Base-by-base conservation (phyloP, 1,140 invertebrate genomes). In the Diorhabda carinulata region DNA sequence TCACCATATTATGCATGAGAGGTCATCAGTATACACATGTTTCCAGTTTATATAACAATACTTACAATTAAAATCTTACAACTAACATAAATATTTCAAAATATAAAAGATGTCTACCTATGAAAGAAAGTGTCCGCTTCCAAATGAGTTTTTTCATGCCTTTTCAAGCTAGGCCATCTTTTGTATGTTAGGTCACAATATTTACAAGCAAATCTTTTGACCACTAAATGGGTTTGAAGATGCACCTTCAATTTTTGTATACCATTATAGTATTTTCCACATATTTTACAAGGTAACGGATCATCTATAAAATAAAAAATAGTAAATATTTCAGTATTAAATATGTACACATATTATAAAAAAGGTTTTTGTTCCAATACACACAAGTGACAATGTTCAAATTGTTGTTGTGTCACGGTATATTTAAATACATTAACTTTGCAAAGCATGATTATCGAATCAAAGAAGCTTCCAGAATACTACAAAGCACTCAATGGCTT, bases 191-290 rank as follows among this genome's bases (percentile, higher is more conserved):
- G 43, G 2, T 59, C 57, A 40, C 65, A 67, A 60, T 41, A 67
- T 44, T 67, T 42, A 59, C 65, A 67, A n/a, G 25, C 40, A 10
- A 57, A 67, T 60, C 65, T 67, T 43, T 67, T 67, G 4, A 64
- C 63, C 45, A 64, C 45, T 5, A 67, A 57, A 44, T 67, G 65
- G 7, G 65, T 67, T 25, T 67, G 57, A 3, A 67, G 43, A 45
- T 67, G 65, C 7, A 59, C 57, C 45, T 67, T 67, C 65, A 67
- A 44, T 60, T 60, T 67, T 59, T 60, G 43, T 10, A 67, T 67
- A 44, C 58, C 65, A 25, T 67, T 67, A 10, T 67, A 67, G 40
- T 60, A 67, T 60, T 67, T 59, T 44, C 65, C 65, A 40, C 65
- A 67, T 10, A 67, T 41, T 44, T 60, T 67, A 41, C 65, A 67